Evolutionary conservation across 92 coral and sea anemone genomes (phyloP), one percentile per base, ranked within the genome.

Genomic region (Phenganax stokvisi): DNA sequence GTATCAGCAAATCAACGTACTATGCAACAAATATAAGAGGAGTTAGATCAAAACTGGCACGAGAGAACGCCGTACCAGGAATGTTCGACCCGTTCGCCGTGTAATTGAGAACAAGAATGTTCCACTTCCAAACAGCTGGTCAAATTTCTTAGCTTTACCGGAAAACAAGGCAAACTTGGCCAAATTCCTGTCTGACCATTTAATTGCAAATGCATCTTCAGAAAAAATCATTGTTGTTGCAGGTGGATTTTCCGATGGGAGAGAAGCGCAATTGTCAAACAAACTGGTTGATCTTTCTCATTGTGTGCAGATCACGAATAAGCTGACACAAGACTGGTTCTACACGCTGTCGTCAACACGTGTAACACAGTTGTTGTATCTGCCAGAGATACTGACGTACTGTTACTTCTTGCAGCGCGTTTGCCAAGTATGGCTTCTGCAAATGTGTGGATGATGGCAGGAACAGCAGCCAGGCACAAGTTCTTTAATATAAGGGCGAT

Each of bases 101-200:
- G 90, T 80, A 17, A 87, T 84, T 81, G 92, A 87, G 73, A 72
- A 79, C 57, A 79, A 55, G 54, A 80, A 31, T 27, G 86, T 86
- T 20, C 86, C 89, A 70, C 86, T 89, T 44, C 87, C 90, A 37
- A 4, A 87, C 75, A 84, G 80, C 47, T 87, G 88, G 92, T 54
- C 85, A 84, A 84, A 81, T 79, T 67, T 89, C 85, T 82, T 83
- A 52, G 85, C 90, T 9, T 80, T 90, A 66, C 86, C 87, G 72
- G 86, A 89, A 13, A 90, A 89, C 90, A 89, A 85, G 83, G 72
- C 90, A 74, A 89, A 89, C 76, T 62, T 89, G 72, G 87, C 92
- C 81, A 86, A 83, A 57, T 83, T 85, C 70, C 84, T 88, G 12
- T 85, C 87, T 27, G 72, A 72, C 44, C 83, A 82, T 44, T 27